Base-by-base conservation (phyloP, 2,888 invertebrate species). In the Apodemia zela region DNA sequence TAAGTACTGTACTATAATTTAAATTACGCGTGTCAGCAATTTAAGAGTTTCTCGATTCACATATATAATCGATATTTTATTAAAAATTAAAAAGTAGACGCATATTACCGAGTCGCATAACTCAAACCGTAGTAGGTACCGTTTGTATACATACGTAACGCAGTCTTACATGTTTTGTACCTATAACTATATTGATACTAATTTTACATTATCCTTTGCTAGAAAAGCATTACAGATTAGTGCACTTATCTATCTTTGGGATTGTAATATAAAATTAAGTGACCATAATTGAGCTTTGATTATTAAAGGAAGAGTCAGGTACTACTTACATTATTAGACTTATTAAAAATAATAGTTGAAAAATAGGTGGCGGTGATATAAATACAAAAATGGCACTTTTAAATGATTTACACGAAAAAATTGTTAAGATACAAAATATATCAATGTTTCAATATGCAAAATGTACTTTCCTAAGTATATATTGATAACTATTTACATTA, bases 181-280 rank as follows among this genome's bases (percentile, higher is more conserved):
- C 42, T 42, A 42, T 42, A 42, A 15, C 15, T 15, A 42, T 1
- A 6, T 42, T 33, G 10, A 2, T 33, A 33, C 33, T 33, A 33
- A 33, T 42, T 42, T 42, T 42, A 15, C 15, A 15, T 15, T 42
- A 42, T n/a, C 42, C 15, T 42, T 42, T 42, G 42, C 42, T 15
- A 15, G 42, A 5, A 42, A 42, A 42, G 42, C 15, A 5, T 61
- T 51, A 60, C 38, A 38, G 33, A 33, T 51, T 35, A 18, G 61
- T 51, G 51, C 21, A 21, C 54, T 54, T 54, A 54, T 35, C 51
- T 51, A 51, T 35, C 18, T 61, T 35, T 51, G 61, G 51, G 61
- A 61, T 42, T 35, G 59, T 63, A 65, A 42, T 59, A 60, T 61
- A 58, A 61, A 17, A 54, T 54, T 25, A 54, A 54, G 25, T 54